Conservation (phyloP, 2,797 vertebrate genomes). For the Antrozous pallidus region DNA sequence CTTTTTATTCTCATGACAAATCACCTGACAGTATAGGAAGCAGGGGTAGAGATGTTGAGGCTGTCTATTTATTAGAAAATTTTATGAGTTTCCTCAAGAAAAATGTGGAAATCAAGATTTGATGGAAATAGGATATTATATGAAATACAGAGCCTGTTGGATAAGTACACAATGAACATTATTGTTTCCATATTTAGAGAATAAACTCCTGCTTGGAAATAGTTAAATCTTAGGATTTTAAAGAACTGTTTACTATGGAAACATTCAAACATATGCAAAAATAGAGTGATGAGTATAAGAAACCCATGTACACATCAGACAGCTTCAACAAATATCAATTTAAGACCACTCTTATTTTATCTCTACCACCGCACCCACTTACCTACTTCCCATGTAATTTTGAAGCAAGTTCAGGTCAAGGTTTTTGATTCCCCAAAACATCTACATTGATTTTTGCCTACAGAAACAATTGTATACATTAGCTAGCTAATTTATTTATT, state of each 20-base stretch:
- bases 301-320: background rate
- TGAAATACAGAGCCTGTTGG: background rate
- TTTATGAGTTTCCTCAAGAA: background rate
- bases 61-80: background rate
- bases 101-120: constrained; percentile 20
- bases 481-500: constrained; percentile 7
- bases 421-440: background rate
- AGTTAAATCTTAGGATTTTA: background rate
- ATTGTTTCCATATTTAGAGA: background rate
- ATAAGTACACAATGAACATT: background rate
- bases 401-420: background rate
- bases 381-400: background rate
- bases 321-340: background rate
- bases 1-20: background rate
- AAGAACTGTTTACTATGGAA: background rate
- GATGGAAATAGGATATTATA: background rate
- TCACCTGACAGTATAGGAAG: background rate
- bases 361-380: background rate
- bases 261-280: background rate
- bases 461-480: background rate
- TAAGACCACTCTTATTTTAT: background rate
- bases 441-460: background rate
- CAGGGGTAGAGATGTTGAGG: background rate
- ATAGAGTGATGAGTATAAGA: background rate
- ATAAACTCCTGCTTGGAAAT: background rate